Percentiles rank a stretch among this genome's conserved stretches.
Evolutionary conservation across 2,888 invertebrate genomes (phyloP).

Genomic region (Branchellion lobata): DNA sequence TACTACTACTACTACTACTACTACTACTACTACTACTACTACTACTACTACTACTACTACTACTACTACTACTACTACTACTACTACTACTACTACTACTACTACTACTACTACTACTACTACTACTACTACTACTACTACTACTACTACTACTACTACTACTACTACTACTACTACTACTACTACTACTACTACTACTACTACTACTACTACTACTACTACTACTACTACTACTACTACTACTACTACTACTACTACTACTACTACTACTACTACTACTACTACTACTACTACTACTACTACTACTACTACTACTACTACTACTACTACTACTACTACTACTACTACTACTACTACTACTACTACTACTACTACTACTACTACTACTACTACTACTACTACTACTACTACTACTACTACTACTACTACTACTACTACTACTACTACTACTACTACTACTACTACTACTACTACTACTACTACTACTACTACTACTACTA

Average conservation of each 20-base stretch:
- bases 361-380: constrained; percentile 2
- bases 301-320: constrained; percentile 1
- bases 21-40: constrained; percentile 5
- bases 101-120: neutral
- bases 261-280: constrained; percentile 9
- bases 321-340: constrained; percentile 9
- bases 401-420: constrained; percentile 5
- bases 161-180: constrained; percentile 5
- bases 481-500: constrained; percentile 9
- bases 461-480: constrained; percentile 2
- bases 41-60: constrained; percentile 9
- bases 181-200: constrained; percentile 9
- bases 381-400: constrained; percentile 6
- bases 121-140: constrained; percentile 5
- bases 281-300: constrained; percentile 9
- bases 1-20: constrained; percentile 9
- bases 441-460: constrained; percentile 9
- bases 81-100: neutral
- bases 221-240: constrained; percentile 9
- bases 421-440: constrained; percentile 5
- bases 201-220: constrained; percentile 6
- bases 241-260: constrained; percentile 9
- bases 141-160: constrained; percentile 9
- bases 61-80: constrained; percentile 2
- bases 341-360: constrained; percentile 3